Conservation (phyloP, 2,113 vertebrate genomes). For the Perca fluviatilis region DNA sequence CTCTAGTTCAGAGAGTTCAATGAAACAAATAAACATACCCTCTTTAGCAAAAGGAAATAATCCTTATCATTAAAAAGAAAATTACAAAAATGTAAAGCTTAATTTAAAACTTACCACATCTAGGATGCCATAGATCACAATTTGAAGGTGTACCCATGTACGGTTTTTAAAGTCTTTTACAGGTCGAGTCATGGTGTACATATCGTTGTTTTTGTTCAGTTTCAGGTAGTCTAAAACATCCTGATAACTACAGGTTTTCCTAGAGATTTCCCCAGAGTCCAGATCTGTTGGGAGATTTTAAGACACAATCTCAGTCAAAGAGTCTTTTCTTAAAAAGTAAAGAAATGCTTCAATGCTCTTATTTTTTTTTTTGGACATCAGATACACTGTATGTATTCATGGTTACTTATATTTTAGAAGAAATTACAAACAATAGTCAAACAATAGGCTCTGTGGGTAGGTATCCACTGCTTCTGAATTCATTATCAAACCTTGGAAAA, state of each 20-base stretch:
- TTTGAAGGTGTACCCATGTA: not conserved
- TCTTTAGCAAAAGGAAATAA: no score
- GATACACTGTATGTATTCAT: no score
- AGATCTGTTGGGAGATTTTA: not conserved
- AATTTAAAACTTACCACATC: slow-evolving; percentile 4
- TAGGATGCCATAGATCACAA: not conserved
- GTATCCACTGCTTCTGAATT: not conserved
- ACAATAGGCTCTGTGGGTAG: no score
- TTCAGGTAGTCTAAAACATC: not conserved
- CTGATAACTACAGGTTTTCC: not conserved
- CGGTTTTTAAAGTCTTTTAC: not conserved
- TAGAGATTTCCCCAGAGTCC: accelerated
- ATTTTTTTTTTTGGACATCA: not conserved
- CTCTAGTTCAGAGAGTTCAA: no score
- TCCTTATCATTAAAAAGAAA: no score
- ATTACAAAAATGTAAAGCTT: no score
- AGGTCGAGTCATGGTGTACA: not conserved
- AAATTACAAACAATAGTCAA: no score
- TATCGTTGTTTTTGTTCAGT: not conserved
- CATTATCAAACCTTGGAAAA: not conserved
- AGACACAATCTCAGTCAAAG: not conserved
- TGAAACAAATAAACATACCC: no score
- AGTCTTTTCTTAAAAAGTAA: not conserved
- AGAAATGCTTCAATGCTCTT: not conserved
- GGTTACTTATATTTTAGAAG: no score